Base-by-base conservation (phyloP, 2,113 vertebrate species). In the Gallinago jamesoni region DNA sequence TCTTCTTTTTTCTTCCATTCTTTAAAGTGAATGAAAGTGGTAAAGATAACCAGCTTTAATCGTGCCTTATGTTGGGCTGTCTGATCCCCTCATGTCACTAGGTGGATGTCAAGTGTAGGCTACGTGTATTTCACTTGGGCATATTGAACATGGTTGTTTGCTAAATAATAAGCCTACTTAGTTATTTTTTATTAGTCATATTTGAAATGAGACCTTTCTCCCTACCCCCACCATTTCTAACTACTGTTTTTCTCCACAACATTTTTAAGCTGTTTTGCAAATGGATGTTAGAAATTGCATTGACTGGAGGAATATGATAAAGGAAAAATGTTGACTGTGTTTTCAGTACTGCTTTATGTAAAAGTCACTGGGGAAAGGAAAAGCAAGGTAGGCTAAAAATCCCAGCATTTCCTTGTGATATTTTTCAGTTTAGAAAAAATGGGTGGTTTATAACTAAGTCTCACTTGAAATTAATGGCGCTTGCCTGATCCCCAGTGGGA, bases 21-120 rank as follows among this genome's bases (percentile, higher is more conserved):
- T 59, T 37, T 30, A 12, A 41, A 43, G 9, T 57, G 28, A 45
- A 55, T 53, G 3, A 3, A 74, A 63, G 20, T 39, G 19, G 7
- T 52, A 7, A 72, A 31, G 41, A 30, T 43, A 59, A 15, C 14
- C 23, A 63, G 16, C 31, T 47, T 59, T 74, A 55, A 37, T 59
- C 4, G 3, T 47, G 6, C 14, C 12, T 77, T 10, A 0, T 6
- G 21, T 12, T 76, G 33, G 33, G 8, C 0, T 19, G 3, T 68
- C 31, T 79, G 12, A 11, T 66, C 68, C 55, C 37, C 13, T 52
- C 2, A 9, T 56, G 48, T 35, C 63, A 15, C 4, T 30, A 33
- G 9, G 3, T 41, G 3, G 9, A 4, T 85, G 17, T 62, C 23
- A 88, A 7, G 14, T 39, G 1, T n/a, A 18, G n/a, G n/a, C 25